Conservation (phyloP, 1,140 invertebrate genomes). For the Colletes latitarsis region DNA sequence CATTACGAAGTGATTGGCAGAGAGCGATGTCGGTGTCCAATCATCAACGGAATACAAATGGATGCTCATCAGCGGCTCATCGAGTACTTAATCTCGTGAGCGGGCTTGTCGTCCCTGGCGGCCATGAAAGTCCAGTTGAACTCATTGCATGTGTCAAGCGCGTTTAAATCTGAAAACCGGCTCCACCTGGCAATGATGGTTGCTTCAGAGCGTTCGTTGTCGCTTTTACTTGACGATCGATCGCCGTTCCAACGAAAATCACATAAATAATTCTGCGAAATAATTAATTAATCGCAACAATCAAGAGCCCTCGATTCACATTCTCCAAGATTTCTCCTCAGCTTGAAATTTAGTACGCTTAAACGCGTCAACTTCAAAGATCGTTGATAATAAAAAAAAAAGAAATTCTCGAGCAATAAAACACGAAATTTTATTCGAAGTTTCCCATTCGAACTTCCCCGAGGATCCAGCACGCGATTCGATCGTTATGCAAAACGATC, state of each 20-base stretch:
- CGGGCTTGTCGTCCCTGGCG: slow-evolving; percentile 2
- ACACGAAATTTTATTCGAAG: too few relatives aligned
- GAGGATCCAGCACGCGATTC: background rate
- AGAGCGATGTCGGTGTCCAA: slow-evolving; percentile 18
- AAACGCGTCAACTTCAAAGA: too few relatives aligned
- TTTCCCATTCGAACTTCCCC: too few relatives aligned
- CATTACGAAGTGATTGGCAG: slow-evolving; percentile 35
- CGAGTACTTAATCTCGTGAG: slow-evolving; percentile 46
- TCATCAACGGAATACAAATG: slow-evolving; percentile 42
- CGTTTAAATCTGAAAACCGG: slow-evolving; percentile 6
- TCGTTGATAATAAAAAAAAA: too few relatives aligned
- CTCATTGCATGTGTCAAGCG: background rate
- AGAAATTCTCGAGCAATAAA: too few relatives aligned
- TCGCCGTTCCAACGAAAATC: too few relatives aligned
- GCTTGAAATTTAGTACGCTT: too few relatives aligned
- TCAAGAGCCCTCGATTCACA: too few relatives aligned
- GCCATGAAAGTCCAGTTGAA: background rate
- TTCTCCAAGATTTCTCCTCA: too few relatives aligned
- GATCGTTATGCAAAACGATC: slow-evolving; percentile 14
- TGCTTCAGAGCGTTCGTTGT: background rate
- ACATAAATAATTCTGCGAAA: too few relatives aligned
- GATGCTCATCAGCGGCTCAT: slow-evolving; percentile 32
- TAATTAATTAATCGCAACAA: too few relatives aligned
- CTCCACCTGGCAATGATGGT: background rate
- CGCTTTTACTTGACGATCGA: background rate